Evolutionary conservation across 2,113 vertebrate species (phyloP).

Genomic region (Cariama cristata): DNA sequence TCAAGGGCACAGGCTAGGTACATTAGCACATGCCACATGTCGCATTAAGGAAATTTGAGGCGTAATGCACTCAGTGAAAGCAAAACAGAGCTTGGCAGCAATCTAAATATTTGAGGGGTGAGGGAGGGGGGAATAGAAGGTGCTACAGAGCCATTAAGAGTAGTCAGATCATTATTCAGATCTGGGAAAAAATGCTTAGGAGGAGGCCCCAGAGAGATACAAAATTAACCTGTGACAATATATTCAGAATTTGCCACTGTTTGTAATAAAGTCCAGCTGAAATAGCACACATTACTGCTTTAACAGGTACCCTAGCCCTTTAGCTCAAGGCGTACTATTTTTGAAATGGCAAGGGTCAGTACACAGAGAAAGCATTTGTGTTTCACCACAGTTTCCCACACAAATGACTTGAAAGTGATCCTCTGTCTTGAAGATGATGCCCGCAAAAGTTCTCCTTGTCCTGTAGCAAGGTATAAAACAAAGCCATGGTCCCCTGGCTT

Average conservation of each 20-base stretch:
- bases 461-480: neutral
- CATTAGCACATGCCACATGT: neutral
- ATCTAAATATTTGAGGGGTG: neutral
- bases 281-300: neutral
- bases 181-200: neutral
- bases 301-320: neutral
- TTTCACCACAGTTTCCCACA: neutral
- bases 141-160: neutral
- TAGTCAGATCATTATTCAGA: neutral
- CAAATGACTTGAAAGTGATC: neutral
- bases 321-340: neutral
- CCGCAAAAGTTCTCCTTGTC: neutral
- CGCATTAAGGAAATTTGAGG: neutral
- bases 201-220: neutral
- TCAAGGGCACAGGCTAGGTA: neutral
- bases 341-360: neutral
- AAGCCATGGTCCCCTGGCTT: neutral
- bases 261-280: neutral
- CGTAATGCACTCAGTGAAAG: neutral
- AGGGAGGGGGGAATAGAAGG: neutral
- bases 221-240: neutral
- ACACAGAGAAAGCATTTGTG: neutral
- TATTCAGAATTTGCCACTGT: neutral
- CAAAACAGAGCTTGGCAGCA: neutral
- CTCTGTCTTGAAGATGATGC: neutral